These are phyloP conservation scores for Nothocercus julius DNA, from an alignment of 2,113 vertebrate genomes.

Conservation along the genomic window DNA sequence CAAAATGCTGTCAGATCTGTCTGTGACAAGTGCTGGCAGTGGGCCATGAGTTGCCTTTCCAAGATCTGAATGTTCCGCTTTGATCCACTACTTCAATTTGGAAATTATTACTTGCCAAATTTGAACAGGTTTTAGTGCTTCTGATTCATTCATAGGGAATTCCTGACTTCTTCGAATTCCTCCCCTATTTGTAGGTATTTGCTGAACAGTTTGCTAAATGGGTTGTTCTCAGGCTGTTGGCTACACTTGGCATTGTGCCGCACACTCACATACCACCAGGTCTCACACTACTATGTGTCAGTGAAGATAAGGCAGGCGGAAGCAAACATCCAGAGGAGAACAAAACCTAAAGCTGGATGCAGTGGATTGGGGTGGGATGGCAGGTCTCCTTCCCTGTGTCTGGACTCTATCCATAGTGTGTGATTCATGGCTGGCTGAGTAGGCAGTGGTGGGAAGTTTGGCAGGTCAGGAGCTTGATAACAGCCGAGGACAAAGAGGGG, in stretches of 20 bases:
- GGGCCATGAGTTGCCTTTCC: neutral
- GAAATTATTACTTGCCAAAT: neutral
- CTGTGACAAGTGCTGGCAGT: neutral
- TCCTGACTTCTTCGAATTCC: neutral
- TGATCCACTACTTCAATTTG: neutral
- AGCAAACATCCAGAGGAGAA: neutral
- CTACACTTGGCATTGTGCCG: neutral
- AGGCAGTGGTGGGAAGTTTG: rapidly evolving
- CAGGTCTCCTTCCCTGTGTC: rapidly evolving
- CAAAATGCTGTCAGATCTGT: neutral
- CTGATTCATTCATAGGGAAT: slow-evolving; percentile 20
- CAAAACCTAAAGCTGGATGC: rapidly evolving
- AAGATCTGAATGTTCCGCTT: rapidly evolving
- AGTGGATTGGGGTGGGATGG: neutral
- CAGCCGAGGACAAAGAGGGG: neutral
- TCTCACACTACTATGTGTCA: neutral
- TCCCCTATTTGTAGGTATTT: slow-evolving; percentile 24
- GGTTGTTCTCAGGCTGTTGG: neutral
- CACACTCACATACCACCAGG: neutral
- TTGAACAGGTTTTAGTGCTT: neutral
- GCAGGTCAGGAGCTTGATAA: neutral
- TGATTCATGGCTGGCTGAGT: neutral
- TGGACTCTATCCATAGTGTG: rapidly evolving
- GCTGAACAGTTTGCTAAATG: neutral
- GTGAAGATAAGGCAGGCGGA: neutral